phyloP scores from a whole-genome alignment of 1,140 invertebrate genomes.

The Euborellia annulipes region DNA sequence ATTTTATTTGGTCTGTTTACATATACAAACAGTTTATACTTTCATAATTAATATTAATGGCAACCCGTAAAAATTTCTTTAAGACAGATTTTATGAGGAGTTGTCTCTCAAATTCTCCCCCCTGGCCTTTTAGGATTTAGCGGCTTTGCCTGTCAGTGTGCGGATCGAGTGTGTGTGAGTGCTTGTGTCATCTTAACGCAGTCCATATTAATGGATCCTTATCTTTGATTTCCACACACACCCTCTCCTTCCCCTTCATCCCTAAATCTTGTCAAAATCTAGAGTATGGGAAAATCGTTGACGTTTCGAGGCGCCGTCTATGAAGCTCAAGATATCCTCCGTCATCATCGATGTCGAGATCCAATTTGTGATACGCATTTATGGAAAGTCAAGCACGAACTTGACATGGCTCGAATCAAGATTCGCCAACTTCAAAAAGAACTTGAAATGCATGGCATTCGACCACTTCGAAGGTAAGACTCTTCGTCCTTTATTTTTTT shows the following conservation, averaged over 20 bases:
- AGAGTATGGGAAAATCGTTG: constrained; percentile 64
- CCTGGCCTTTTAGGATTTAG: no score
- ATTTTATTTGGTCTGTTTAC: no score
- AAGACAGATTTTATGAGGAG: no score
- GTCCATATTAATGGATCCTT: no score
- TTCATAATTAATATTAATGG: no score
- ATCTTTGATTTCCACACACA: background rate
- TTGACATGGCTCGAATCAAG: constrained; percentile 66
- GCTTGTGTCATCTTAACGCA: no score
- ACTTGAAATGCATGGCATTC: constrained; percentile 62
- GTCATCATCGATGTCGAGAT: constrained; percentile 53
- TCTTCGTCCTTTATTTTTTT: background rate
- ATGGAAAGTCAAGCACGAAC: constrained; percentile 77
- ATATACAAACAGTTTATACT: no score
- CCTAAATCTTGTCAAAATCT: constrained; percentile 6
- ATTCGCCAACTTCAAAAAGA: constrained; percentile 72
- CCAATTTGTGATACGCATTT: constrained; percentile 67
- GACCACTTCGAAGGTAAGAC: constrained; percentile 35
- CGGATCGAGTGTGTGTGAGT: no score
- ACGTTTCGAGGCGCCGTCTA: constrained; percentile 77
- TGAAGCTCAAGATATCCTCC: constrained; percentile 56
- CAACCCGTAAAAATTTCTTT: no score
- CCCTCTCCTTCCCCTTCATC: background rate
- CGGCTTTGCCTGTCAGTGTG: no score
- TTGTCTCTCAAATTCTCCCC: no score